Conservation (phyloP, 2,113 vertebrate species). For the Aramus guarauna region DNA sequence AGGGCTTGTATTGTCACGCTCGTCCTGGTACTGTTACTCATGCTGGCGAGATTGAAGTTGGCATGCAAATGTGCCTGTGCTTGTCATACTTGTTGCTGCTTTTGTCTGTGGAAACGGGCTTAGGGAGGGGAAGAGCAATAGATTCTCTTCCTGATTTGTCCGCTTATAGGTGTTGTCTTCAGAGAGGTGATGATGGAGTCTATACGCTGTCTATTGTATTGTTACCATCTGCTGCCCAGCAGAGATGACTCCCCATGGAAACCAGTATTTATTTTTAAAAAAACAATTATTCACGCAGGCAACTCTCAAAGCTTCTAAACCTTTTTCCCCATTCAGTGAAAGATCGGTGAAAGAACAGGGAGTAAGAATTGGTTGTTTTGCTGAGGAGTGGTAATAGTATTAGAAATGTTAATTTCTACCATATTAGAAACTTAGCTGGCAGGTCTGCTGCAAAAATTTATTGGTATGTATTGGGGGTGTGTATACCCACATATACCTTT, state of each 20-base stretch:
- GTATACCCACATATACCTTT: neutral
- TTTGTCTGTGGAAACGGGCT: neutral
- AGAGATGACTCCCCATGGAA: neutral
- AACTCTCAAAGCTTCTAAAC: neutral
- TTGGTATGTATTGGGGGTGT: neutral
- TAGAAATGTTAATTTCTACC: neutral
- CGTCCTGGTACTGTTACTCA: neutral
- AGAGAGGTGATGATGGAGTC: neutral
- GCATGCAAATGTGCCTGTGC: neutral
- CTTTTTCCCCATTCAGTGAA: neutral
- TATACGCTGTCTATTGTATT: neutral
- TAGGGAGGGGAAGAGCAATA: neutral
- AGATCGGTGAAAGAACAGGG: neutral
- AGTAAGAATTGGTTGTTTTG: neutral
- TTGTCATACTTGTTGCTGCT: neutral
- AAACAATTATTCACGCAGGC: neutral
- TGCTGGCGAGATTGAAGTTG: neutral
- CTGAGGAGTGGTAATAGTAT: neutral
- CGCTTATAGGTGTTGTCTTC: neutral
- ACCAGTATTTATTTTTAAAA: neutral
- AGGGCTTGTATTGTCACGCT: neutral
- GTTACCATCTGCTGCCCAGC: neutral
- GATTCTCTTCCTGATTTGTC: neutral
- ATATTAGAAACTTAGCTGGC: neutral
- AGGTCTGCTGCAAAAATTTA: neutral